Evolutionary conservation across 2,888 invertebrate genomes (phyloP), one percentile per base, ranked within the genome.

Genomic region (Cephalotes varians): DNA sequence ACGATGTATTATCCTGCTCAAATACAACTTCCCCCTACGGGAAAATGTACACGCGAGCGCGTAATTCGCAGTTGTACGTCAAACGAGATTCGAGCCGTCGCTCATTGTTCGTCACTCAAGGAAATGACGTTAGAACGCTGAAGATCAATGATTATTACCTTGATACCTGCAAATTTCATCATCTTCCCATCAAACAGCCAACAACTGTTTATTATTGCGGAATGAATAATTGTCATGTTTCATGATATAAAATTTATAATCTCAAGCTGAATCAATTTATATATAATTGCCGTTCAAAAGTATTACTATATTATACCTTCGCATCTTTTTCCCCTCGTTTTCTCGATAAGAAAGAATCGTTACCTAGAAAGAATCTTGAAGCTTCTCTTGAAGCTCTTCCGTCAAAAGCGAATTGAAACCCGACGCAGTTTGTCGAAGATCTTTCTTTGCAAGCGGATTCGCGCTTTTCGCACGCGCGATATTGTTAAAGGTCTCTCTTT

Each of bases 41-140:
- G 65, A 76, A 65, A 76, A 65, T 54, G 64, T 65, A 65, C 76
- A 76, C 65, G 76, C 65, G 65, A 76, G 31, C 65, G 40, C 76
- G 76, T 76, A 76, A 76, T 76, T 76, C 65, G 65, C 15, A 31
- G 28, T 65, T 54, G 21, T 65, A 65, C 65, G 54, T 76, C 40
- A 65, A 76, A 54, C 65, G 28, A 37, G 51, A 65, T 76, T 76
- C 65, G 65, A 76, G 65, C 65, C 37, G 40, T 65, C 76, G 65
- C n/a, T 37, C 54, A 76, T 65, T 76, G 65, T 76, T 76, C 65
- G 28, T 65, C 65, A 37, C 40, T 65, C 40, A 54, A 65, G 76
- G 65, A 65, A 28, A 54, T 54, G 28, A 65, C 7, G 37, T 64
- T 64, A 76, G 34, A 28, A 25, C 40, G 51, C 25, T 12, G 37